These are phyloP conservation scores for Epizoanthus fatuus DNA, from an alignment of 92 coral and sea anemone genomes.

Conservation along the genomic window DNA sequence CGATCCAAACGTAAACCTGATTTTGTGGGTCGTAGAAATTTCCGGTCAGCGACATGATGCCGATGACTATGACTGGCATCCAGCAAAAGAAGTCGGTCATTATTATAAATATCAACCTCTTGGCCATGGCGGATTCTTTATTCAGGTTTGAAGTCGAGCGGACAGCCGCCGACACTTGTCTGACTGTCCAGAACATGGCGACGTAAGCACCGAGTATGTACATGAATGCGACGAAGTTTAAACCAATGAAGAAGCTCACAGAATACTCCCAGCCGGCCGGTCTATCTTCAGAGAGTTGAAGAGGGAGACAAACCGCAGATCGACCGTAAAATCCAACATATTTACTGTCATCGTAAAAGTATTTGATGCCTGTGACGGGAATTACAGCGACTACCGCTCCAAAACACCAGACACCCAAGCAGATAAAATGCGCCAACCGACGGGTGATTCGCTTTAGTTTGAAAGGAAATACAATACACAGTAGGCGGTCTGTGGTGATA, in stretches of 20 bases:
- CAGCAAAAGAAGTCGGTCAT: constrained; percentile 80
- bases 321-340: constrained; percentile 75
- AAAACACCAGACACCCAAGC: constrained; percentile 52
- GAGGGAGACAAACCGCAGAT: constrained; percentile 76
- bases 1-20: constrained; percentile 73
- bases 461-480: constrained; percentile 79
- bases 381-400: constrained; percentile 44
- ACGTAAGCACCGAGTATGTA: constrained; percentile 74
- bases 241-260: constrained; percentile 57
- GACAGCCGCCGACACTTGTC: constrained; percentile 51
- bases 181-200: constrained; percentile 69
- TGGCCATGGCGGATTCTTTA: constrained; percentile 80
- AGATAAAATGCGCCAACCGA: constrained; percentile 34
- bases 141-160: constrained; percentile 64
- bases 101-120: constrained; percentile 66
- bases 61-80: constrained; percentile 81
- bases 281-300: constrained; percentile 66
- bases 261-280: constrained; percentile 85
- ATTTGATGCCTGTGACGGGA: constrained; percentile 56
- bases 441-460: constrained; percentile 51
- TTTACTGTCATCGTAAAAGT: constrained; percentile 59
- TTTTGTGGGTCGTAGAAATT: constrained; percentile 67
- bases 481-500: constrained; percentile 71
- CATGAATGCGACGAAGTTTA: constrained; percentile 68
- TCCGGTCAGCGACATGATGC: constrained; percentile 66